phyloP scores from a whole-genome alignment of 2,888 invertebrate species.

The Nephrotoma appendiculata region DNA sequence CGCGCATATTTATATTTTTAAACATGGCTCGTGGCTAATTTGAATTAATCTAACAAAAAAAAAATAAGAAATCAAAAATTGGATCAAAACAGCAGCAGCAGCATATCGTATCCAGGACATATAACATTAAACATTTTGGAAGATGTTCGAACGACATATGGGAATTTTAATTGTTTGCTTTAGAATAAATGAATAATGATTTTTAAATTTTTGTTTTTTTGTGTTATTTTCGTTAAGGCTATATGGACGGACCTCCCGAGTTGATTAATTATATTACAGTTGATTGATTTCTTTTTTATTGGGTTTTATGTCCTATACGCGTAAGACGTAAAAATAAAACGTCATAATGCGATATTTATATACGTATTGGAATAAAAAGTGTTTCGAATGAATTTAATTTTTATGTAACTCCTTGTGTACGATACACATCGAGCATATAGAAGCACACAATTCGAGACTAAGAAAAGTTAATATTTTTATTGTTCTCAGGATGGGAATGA shows the following conservation, averaged over 20 bases:
- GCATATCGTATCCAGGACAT: not conserved
- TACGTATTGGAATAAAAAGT: not conserved
- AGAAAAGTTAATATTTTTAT: not conserved
- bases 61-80: not conserved
- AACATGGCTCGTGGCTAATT: not conserved
- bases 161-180: not conserved
- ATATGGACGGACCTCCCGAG: not conserved
- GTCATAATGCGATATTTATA: not conserved
- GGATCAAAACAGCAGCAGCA: not conserved
- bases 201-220: not conserved
- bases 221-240: not conserved
- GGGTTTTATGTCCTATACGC: not conserved
- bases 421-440: too few relatives aligned
- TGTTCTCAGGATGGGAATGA: not conserved
- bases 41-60: not conserved
- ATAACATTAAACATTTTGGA: not conserved
- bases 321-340: not conserved
- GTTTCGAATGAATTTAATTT: not conserved
- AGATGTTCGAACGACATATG: not conserved
- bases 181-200: not conserved
- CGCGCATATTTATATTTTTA: not conserved
- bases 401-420: not conserved
- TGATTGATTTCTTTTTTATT: not conserved
- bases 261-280: not conserved
- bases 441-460: not conserved